Evolutionary conservation across 2,113 vertebrate genomes (phyloP), one percentile per base, ranked within the genome.

Genomic region (Jaculus jaculus): DNA sequence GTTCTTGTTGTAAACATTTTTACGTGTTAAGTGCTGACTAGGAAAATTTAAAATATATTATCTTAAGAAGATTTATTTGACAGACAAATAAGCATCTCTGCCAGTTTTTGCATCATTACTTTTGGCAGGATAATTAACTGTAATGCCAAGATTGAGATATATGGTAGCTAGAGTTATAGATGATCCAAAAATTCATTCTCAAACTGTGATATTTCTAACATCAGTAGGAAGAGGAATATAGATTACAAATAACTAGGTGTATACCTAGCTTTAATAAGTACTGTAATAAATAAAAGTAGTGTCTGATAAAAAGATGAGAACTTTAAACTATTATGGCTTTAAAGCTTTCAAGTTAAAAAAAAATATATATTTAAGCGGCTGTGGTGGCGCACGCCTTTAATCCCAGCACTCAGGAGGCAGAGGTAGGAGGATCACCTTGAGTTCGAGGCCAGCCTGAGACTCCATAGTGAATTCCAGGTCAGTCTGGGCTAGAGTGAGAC

Each of bases 91-190:
- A 96, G 92, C 71, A 91, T 71, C 87, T 94, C 87, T 96, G 96
- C 96, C 96, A 97, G 77, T 95, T 97, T 97, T 96, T 96, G 89
- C 91, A 97, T 97, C 94, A 97, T 96, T 96, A 96, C 96, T 96
- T 97, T 97, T 97, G 97, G 97, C 97, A 97, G 87, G 91, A 94
- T 97, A 95, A 87, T 96, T 92, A 93, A 51, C 39, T 96, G 81
- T 96, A 92, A 95, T 96, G 97, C 96, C 95, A 97, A 94, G 58
- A 92, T 96, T 93, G 84, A 96, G 93, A 92, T 96, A 87, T 71
- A 95, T 93, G 80, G 94, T 97, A 93, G 95, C 88, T 78, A 39
- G 86, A 96, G 92, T 96, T 96, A 93, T 63, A 96, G 93, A 96
- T 85, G 94, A 97, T 97, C 95, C 97, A 97, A 97, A 97, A 96